Base-by-base conservation (phyloP, 2,113 vertebrate species). In the Prunella himalayana region DNA sequence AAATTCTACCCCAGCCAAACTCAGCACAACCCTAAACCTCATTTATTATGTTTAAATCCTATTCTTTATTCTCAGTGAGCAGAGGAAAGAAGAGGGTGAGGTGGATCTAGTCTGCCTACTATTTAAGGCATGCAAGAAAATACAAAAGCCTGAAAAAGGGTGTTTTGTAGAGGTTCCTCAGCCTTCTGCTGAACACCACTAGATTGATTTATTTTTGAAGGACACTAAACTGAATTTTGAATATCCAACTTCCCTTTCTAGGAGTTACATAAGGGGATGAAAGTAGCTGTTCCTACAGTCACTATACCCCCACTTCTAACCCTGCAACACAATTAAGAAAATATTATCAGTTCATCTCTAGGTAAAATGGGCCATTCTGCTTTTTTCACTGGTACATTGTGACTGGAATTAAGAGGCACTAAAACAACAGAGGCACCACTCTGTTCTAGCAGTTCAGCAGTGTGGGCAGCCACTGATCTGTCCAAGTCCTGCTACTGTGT, bases 61-160 rank as follows among this genome's bases (percentile, higher is more conserved):
- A 70, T 10, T 13, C 21, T 76, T 70, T 86, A 73, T 30, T 91
- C 60, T 37, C 47, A 51, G 16, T 61, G 44, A 90, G 50, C 76
- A 91, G 17, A 92, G 56, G 49, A 65, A 53, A 66, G 65, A 82
- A 66, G 47, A 79, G 15, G 25, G 28, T 68, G n/a, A 90, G 14
- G 31, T 49, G 41, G 49, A 64, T 76, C 23, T 39, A 23, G 31
- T 47, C 41, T 64, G 33, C 68, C 45, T 80, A 16, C 53, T 69
- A 24, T 39, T 88, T 81, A 92, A 94, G 92, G 92, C 64, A 66
- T 93, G 72, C 49, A 88, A 54, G 42, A 88, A 59, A 90, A 66
- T 49, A 30, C 3, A 81, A 80, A 88, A 71, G 37, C 28, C 57
- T 88, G n/a, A 13, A 85, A 82, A 80, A 42, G 9, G 15, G 21